Base-by-base conservation (phyloP, 2,113 vertebrate genomes). In the Pithys albifrons region DNA sequence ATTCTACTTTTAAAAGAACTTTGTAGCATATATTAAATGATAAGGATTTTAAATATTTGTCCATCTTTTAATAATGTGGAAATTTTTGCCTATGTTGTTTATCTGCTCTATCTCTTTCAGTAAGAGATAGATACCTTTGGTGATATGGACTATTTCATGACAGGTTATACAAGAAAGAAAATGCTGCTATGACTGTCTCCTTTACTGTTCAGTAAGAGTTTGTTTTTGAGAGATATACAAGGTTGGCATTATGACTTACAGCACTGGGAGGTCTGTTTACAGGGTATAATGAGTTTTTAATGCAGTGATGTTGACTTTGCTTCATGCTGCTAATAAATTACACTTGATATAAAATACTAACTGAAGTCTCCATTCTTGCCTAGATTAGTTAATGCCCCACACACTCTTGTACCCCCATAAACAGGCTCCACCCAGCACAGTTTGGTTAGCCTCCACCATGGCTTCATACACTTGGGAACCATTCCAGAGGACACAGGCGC, bases 321-420 rank as follows among this genome's bases (percentile, higher is more conserved):
- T 98, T 98, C 96, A 93, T 98, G 98, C 94, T 98, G 97, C 96
- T 97, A 99, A 98, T 99, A 99, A 99, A 99, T 85, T 85, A 96
- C 95, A 95, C 97, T 98, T 97, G 97, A 91, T 98, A 98, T 57
- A 94, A 97, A 97, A 92, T 41, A 94, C 48, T 85, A 91, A 91
- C 77, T 91, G 73, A 93, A 81, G 69, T 65, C 29, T 96, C n/a
- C 95, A 8, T 93, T 92, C 66, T 89, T 81, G 31, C 51, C n/a
- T 88, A 43, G n/a, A 75, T 46, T 55, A 65, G 82, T 51, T 76
- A 31, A 57, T 37, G 79, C 70, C 25, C 59, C 62, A 31, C 69
- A 64, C n/a, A 35, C 31, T 85, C 43, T 84, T 64, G 61, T 65
- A 43, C 23, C 24, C 35, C 15, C 33, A 20, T 19, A 59, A 90